Evolutionary conservation across 2,888 invertebrate species (phyloP), one percentile per base, ranked within the genome.

Genomic region (Gasteruption jaculator): DNA sequence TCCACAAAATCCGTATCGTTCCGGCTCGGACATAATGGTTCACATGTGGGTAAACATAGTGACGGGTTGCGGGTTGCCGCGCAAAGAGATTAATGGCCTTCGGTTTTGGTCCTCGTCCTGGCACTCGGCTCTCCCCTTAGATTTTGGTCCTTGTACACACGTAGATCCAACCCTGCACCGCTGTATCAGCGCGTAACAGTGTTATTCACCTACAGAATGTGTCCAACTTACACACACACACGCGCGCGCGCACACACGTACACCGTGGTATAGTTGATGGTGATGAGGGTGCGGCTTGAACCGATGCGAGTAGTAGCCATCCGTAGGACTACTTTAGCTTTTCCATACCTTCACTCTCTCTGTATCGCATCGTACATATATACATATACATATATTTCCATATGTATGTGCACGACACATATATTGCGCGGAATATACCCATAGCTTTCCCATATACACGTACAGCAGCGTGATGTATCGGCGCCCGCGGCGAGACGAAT

Each of bases 31-130:
- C 65, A 65, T 68, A 70, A 69, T 68, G 66, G 65, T 68, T 66
- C 65, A 65, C 65, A 64, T 68, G 66, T 68, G 67, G 68, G 67
- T 68, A 69, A 69, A 69, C 67, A 66, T 63, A 66, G 65, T 65
- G 69, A 68, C 68, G 68, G 66, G 65, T 66, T 67, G 67, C 58
- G 65, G 69, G 64, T 66, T 64, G 64, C 63, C 65, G 63, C 63
- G 62, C 62, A 58, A 61, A 58, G 60, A 68, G 69, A 69, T 69
- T 68, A 68, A 69, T 68, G 66, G 65, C 62, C 61, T 62, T 60
- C 54, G 60, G 61, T 61, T 61, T 57, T 60, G 57, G 45, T 34
- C 39, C 45, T 30, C 35, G 27, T 39, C 35, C 36, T 41, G 30
- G 29, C 21, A 31, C 25, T 18, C 2, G n/a, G n/a, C 18, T 30